Percentiles rank a stretch among this genome's conserved stretches.
These are phyloP conservation scores for Drosophila neotestacea DNA, from an alignment of 2,888 invertebrate genomes.

Conservation along the genomic window DNA sequence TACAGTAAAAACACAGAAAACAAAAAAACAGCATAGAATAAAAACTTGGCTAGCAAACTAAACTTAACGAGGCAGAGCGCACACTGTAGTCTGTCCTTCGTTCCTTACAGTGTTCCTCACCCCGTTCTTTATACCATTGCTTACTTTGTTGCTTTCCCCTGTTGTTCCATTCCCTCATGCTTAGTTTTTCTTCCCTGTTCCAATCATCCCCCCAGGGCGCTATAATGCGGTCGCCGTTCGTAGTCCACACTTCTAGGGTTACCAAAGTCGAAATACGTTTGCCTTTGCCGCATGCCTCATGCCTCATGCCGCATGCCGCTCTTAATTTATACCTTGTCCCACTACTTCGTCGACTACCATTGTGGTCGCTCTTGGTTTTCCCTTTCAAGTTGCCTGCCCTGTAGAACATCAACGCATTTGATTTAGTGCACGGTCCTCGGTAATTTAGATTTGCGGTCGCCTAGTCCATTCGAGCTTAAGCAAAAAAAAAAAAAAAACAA, in stretches of 20 bases:
- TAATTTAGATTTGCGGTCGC: conserved; percentile 77
- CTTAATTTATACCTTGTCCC: conserved; percentile 72
- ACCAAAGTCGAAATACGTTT: conserved; percentile 26
- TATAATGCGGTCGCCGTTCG: conserved; percentile 69
- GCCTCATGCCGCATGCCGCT: conserved; percentile 54
- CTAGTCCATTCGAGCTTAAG: conserved; percentile 44
- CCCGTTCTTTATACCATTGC: background rate
- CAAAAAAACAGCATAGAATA: too few species aligned
- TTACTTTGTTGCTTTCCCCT: background rate
- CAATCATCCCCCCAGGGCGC: conserved; percentile 77
- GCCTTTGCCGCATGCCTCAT: conserved; percentile 37
- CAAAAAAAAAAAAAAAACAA: background rate
- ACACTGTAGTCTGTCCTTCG: conserved; percentile 11
- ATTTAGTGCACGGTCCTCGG: conserved; percentile 71
- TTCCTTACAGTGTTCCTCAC: background rate
- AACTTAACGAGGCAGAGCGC: conserved; percentile 45
- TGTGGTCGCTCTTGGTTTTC: conserved; percentile 71
- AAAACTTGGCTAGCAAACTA: conserved; percentile 34
- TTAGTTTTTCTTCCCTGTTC: background rate
- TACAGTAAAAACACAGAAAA: conserved; percentile 1
- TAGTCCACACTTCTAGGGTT: conserved; percentile 49
- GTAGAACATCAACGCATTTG: conserved; percentile 56
- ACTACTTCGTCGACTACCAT: conserved; percentile 25
- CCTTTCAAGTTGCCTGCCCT: conserved; percentile 55
- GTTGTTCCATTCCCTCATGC: conserved; percentile 16